Evolutionary conservation across 2,888 invertebrate genomes (phyloP).

Genomic region (Corbicula japonica): DNA sequence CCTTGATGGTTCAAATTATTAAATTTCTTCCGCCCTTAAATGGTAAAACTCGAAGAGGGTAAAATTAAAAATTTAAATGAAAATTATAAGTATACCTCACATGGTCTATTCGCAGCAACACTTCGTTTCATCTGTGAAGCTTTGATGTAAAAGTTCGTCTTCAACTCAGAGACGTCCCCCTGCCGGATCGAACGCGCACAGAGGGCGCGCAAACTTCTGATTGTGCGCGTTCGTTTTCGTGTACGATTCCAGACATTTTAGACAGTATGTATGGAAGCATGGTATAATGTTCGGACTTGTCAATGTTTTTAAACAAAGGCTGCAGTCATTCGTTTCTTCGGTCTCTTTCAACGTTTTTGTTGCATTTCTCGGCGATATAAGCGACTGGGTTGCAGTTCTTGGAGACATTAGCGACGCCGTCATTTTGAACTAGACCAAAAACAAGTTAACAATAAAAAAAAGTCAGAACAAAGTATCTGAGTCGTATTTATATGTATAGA

Average conservation of each 20-base stretch:
- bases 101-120: slow-evolving; percentile 58
- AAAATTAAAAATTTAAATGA: neutral
- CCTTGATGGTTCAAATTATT: neutral
- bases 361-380: slow-evolving; percentile 11
- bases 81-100: slow-evolving; percentile 49
- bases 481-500: too few relatives aligned
- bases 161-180: slow-evolving; percentile 59
- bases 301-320: slow-evolving; percentile 63
- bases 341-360: slow-evolving; percentile 40
- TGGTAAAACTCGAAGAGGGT: neutral
- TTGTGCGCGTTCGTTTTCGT: slow-evolving; percentile 62
- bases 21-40: neutral
- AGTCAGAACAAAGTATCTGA: too few relatives aligned
- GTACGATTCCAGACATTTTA: slow-evolving; percentile 61
- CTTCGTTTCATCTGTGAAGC: slow-evolving; percentile 64
- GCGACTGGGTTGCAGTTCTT: neutral
- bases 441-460: too few relatives aligned
- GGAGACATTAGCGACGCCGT: slow-evolving; percentile 6
- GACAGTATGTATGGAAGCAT: slow-evolving; percentile 68
- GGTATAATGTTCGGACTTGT: slow-evolving; percentile 71
- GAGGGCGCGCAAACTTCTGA: slow-evolving; percentile 65
- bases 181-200: slow-evolving; percentile 64
- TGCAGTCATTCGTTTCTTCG: slow-evolving; percentile 60
- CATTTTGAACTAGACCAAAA: too few relatives aligned
- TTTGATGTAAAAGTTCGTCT: slow-evolving; percentile 71